Conservation (phyloP, 2,797 vertebrate genomes). For the Pangasius sanitwongsei region DNA sequence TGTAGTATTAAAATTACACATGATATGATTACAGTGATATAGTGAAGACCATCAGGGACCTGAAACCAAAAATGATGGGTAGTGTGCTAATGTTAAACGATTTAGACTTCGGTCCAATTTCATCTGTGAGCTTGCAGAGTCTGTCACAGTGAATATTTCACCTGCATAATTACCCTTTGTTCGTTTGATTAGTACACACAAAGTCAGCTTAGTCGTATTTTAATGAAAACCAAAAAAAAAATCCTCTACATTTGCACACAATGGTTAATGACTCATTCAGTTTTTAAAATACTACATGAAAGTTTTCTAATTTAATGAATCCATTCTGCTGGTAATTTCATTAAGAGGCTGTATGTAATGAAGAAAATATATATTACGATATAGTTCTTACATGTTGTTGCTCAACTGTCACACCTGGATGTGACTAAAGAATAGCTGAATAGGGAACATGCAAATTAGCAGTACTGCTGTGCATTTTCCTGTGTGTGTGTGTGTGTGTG, state of each 20-base stretch:
- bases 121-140: neutral
- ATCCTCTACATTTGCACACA: neutral
- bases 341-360: neutral
- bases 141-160: neutral
- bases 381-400: neutral
- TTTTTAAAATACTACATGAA: conserved; percentile 2
- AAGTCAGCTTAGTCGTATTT: neutral
- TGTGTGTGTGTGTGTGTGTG: neutral
- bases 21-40: neutral
- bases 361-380: neutral
- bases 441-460: neutral
- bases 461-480: neutral
- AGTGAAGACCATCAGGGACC: neutral
- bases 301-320: conserved; percentile 1
- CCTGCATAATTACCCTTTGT: neutral
- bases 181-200: neutral
- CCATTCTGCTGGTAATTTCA: neutral
- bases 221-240: conserved; percentile 10
- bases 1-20: conserved; percentile 30
- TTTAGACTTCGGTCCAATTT: neutral
- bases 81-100: neutral
- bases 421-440: neutral
- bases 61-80: neutral
- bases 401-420: neutral
- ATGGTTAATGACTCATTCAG: neutral